A percentile compares a stretch with the other conserved stretches of the same genome.
phyloP scores from a whole-genome alignment of 1,140 invertebrate genomes.

The Drosophila willistoni region DNA sequence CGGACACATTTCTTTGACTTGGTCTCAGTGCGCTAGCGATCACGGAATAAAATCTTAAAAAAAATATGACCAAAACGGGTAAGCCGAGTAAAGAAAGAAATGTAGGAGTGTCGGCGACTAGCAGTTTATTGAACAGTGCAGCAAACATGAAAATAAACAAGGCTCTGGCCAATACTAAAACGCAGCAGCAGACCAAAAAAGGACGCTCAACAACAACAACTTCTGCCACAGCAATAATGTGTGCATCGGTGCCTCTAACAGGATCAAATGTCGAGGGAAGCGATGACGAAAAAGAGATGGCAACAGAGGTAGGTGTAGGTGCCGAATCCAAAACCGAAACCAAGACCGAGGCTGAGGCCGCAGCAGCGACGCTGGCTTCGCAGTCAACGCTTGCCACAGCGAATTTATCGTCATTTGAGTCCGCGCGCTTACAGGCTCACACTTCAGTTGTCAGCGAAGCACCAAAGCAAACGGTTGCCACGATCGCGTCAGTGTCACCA shows the following conservation, averaged over 20 bases:
- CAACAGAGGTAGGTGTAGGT: slow-evolving; percentile 43
- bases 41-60: slow-evolving; percentile 21
- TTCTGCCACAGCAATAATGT: slow-evolving; percentile 16
- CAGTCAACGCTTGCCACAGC: slow-evolving; percentile 42
- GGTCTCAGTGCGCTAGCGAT: slow-evolving; percentile 42
- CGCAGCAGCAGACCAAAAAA: slow-evolving; percentile 40
- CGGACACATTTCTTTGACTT: slow-evolving; percentile 65
- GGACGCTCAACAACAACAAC: slow-evolving; percentile 34
- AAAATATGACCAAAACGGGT: slow-evolving; percentile 67
- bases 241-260: slow-evolving; percentile 37
- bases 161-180: slow-evolving; percentile 64
- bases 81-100: slow-evolving; percentile 64
- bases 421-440: slow-evolving; percentile 64
- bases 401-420: slow-evolving; percentile 77
- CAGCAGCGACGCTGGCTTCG: slow-evolving; percentile 41
- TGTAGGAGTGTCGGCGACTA: slow-evolving; percentile 17
- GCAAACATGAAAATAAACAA: slow-evolving; percentile 76
- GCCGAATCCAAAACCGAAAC: slow-evolving; percentile 32
- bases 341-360: slow-evolving; percentile 22
- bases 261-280: slow-evolving; percentile 38
- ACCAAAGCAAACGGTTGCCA: slow-evolving; percentile 75
- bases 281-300: slow-evolving; percentile 55
- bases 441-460: slow-evolving; percentile 81
- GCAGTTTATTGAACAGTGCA: slow-evolving; percentile 63
- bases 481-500: slow-evolving; percentile 31